phyloP scores from a whole-genome alignment of 1,140 invertebrate species.

The Eupristina koningsbergeri region DNA sequence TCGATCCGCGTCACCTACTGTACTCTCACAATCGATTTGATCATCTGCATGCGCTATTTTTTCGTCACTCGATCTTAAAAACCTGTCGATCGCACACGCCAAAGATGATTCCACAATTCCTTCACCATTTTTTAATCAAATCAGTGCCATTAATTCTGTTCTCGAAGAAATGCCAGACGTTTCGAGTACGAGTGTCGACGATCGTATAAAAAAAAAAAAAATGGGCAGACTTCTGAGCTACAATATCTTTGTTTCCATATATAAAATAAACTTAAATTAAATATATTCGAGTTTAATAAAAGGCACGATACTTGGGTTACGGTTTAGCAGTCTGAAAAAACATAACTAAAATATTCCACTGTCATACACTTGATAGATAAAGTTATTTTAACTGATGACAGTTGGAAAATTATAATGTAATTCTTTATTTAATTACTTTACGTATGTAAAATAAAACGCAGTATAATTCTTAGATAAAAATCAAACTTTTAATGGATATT shows the following conservation, averaged over 20 bases:
- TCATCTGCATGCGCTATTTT: slow-evolving; percentile 15
- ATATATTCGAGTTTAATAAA: too few relatives aligned
- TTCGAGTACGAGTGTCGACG: not conserved
- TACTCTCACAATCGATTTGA: slow-evolving; percentile 25
- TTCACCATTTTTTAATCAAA: not conserved
- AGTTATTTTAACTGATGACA: too few relatives aligned
- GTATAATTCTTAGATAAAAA: not conserved
- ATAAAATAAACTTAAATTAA: too few relatives aligned
- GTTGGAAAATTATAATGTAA: too few relatives aligned
- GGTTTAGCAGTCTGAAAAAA: too few relatives aligned
- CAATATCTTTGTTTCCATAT: too few relatives aligned
- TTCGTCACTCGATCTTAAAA: slow-evolving; percentile 30
- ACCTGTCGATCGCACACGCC: not conserved
- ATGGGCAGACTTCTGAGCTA: too few relatives aligned
- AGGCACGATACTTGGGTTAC: too few relatives aligned
- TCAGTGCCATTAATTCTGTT: not conserved
- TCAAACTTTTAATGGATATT: not conserved
- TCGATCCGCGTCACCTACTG: slow-evolving; percentile 36
- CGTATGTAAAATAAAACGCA: not conserved
- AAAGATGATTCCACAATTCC: not conserved
- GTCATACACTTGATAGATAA: too few relatives aligned
- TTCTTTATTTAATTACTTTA: too few relatives aligned
- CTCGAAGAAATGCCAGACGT: not conserved
- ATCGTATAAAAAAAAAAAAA: too few relatives aligned
- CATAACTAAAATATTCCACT: too few relatives aligned